Conservation (phyloP, 2,113 vertebrate species). For the Aythya baeri region DNA sequence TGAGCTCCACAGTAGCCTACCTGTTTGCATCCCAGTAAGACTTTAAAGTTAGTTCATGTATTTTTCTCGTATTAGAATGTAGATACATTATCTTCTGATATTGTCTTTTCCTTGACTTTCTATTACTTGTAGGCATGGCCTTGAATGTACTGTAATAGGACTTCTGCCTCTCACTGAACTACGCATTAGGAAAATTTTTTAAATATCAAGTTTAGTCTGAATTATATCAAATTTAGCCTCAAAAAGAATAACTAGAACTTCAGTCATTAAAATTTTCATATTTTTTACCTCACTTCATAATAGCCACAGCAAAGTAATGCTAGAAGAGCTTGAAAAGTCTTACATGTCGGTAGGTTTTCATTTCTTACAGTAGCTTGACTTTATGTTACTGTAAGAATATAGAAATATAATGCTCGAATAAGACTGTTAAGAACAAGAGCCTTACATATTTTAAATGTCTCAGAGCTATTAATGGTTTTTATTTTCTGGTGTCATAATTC, state of each 20-base stretch:
- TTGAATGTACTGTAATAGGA: not conserved
- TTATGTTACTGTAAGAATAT: not conserved
- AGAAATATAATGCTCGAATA: not conserved
- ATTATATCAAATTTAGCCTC: not conserved
- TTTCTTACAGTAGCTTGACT: not conserved
- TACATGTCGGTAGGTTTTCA: not conserved
- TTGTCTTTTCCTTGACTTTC: not conserved
- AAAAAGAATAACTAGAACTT: constrained; percentile 31
- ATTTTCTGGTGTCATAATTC: not conserved
- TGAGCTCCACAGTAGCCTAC: not conserved
- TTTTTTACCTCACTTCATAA: constrained; percentile 15
- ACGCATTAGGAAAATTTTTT: constrained; percentile 43
- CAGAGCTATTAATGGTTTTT: not conserved
- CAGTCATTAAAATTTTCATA: constrained; percentile 18
- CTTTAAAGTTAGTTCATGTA: not conserved
- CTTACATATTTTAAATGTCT: not conserved
- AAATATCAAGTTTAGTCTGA: constrained; percentile 43
- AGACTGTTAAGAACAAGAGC: not conserved
- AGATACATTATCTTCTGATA: not conserved
- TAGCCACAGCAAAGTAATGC: not conserved
- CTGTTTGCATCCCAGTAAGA: not conserved
- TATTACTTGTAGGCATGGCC: not conserved
- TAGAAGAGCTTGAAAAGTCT: not conserved
- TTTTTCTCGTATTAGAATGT: not conserved
- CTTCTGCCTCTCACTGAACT: constrained; percentile 10